A percentile compares a stretch with the other conserved stretches of the same genome.
These are phyloP conservation scores for Ornithoptera alexandrae DNA, from an alignment of 2,888 invertebrate species.

Conservation along the genomic window DNA sequence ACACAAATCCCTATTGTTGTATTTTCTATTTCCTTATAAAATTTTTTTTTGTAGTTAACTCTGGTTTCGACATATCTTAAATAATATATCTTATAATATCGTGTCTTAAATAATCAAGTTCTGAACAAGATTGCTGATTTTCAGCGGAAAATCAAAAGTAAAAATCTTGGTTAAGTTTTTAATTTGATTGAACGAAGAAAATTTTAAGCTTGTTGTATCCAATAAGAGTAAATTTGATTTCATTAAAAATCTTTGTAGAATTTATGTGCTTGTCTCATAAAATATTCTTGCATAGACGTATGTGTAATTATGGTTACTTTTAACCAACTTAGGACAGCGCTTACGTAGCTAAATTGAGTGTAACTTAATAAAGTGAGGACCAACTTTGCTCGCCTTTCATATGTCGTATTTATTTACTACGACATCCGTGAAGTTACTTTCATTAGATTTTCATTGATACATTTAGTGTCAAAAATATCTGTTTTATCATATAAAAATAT, in stretches of 20 bases:
- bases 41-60: too few relatives aligned
- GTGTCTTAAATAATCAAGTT: too few relatives aligned
- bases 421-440: slow-evolving; percentile 13
- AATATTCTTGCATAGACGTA: not conserved
- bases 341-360: slow-evolving; percentile 29
- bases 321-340: slow-evolving; percentile 26
- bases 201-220: too few relatives aligned
- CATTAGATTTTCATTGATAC: slow-evolving; percentile 17
- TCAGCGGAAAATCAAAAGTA: too few relatives aligned
- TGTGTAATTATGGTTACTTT: slow-evolving; percentile 25
- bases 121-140: too few relatives aligned
- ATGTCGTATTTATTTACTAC: slow-evolving; percentile 26
- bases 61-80: too few relatives aligned
- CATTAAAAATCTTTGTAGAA: not conserved
- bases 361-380: slow-evolving; percentile 30
- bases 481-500: not conserved
- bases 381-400: slow-evolving; percentile 27
- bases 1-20: too few relatives aligned
- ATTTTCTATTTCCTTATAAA: too few relatives aligned
- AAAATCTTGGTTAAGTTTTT: too few relatives aligned
- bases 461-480: not conserved
- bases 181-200: too few relatives aligned
- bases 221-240: too few relatives aligned
- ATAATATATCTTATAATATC: too few relatives aligned
- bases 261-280: not conserved